A percentile compares a stretch with the other conserved stretches of the same genome.
Evolutionary conservation across 1,140 invertebrate genomes (phyloP).

Genomic region (Bombus affinis): DNA sequence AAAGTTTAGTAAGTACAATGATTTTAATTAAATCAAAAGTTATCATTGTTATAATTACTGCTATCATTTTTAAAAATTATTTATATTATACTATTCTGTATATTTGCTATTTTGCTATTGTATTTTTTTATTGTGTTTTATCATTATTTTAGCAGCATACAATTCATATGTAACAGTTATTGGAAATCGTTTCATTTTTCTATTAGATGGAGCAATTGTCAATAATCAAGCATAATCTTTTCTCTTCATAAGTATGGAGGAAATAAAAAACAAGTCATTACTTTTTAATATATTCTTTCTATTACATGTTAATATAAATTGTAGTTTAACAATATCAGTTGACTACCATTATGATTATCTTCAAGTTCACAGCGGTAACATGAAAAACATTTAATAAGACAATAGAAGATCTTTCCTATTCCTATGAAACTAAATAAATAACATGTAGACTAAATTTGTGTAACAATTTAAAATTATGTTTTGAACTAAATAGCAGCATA

Average conservation of each 20-base stretch:
- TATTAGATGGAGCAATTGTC: too few species aligned
- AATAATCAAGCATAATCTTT: too few species aligned
- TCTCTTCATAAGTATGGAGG: too few species aligned
- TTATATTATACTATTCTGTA: background rate
- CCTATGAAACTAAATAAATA: background rate
- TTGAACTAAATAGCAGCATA: background rate
- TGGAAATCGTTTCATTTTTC: too few species aligned
- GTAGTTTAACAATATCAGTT: background rate
- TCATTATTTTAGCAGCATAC: too few species aligned
- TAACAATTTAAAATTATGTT: background rate
- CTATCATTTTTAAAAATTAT: background rate
- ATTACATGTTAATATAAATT: background rate
- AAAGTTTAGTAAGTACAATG: background rate
- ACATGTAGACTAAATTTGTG: conserved; percentile 1
- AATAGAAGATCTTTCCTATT: conserved; percentile 4
- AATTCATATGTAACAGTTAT: too few species aligned
- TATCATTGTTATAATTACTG: background rate
- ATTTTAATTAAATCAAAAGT: background rate
- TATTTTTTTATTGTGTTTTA: too few species aligned
- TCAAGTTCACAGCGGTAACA: background rate
- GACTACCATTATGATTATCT: background rate
- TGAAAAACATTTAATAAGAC: conserved; percentile 9
- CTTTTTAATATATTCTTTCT: background rate
- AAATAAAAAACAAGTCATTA: background rate
- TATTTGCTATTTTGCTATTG: background rate